phyloP scores from a whole-genome alignment of 2,888 invertebrate genomes.

The Neoitamus cyanurus region DNA sequence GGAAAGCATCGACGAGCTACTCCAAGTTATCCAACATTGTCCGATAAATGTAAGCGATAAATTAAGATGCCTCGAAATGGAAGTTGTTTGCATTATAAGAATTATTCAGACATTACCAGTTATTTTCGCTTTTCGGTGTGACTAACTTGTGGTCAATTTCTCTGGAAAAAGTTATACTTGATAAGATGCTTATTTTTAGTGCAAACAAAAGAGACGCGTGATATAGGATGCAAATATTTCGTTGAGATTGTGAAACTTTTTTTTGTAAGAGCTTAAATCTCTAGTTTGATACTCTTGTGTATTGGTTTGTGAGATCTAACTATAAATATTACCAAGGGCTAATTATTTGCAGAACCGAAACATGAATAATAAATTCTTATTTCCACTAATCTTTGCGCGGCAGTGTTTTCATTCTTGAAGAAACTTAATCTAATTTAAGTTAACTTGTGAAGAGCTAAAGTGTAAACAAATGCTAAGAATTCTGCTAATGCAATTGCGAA shows the following conservation, averaged over 20 bases:
- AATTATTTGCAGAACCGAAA: not conserved
- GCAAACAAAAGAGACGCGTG: not conserved
- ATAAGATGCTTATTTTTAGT: not conserved
- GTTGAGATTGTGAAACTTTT: not conserved
- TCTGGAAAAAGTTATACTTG: not conserved
- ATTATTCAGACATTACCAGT: not conserved
- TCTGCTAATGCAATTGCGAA: not conserved
- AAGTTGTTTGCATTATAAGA: not conserved
- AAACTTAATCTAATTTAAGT: not conserved
- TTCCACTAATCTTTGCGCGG: not conserved
- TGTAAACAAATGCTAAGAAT: not conserved
- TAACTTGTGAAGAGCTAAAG: not conserved
- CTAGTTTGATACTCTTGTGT: not conserved
- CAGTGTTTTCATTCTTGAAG: not conserved
- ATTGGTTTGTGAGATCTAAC: not conserved
- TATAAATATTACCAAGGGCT: not conserved
- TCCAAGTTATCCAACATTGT: not conserved
- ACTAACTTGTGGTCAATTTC: not conserved
- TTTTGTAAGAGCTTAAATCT: not conserved
- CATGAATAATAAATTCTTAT: not conserved
- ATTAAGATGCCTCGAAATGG: not conserved
- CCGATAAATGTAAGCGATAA: slow-evolving; percentile 4
- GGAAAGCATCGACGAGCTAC: not conserved
- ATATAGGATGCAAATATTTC: not conserved
- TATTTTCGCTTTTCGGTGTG: not conserved